These are phyloP conservation scores for Helicorthomorpha holstii DNA, from an alignment of 1,140 invertebrate genomes.

Conservation along the genomic window DNA sequence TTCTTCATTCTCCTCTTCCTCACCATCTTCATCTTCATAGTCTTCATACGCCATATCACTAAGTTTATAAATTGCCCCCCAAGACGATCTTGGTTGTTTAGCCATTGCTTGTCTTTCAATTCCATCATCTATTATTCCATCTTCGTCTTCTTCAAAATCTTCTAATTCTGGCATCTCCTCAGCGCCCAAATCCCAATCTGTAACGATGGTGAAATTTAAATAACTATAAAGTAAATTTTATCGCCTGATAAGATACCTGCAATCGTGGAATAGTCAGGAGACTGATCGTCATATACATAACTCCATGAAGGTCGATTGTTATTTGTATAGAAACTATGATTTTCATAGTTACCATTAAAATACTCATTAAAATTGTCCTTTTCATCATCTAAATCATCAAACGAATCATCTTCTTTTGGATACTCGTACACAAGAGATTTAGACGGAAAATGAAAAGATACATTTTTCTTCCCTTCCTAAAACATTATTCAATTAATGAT, in stretches of 20 bases:
- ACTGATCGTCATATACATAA: not conserved
- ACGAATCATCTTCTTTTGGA: slow-evolving; percentile 37
- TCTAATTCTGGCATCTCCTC: slow-evolving; percentile 3
- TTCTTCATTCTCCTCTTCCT: not conserved
- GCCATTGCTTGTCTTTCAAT: not conserved
- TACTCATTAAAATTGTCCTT: not conserved
- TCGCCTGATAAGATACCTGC: not conserved
- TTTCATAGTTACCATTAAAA: not conserved
- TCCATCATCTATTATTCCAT: not conserved
- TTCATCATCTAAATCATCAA: slow-evolving; percentile 8
- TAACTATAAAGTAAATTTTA: slow-evolving; percentile 15
- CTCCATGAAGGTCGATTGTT: slow-evolving; percentile 7
- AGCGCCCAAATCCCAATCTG: slow-evolving; percentile 5
- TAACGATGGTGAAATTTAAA: not conserved
- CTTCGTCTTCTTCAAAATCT: not conserved
- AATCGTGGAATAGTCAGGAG: not conserved
- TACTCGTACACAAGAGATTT: slow-evolving; percentile 67
- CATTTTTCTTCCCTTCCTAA: slow-evolving; percentile 37
- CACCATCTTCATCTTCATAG: not conserved
- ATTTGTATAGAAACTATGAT: slow-evolving; percentile 6
- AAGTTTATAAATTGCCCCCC: not conserved
- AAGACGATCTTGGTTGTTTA: not conserved
- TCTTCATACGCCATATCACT: not conserved
- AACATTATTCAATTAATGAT: slow-evolving; percentile 14
- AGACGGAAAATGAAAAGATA: slow-evolving; percentile 63